Evolutionary conservation across 30 jellyfish, hydroid and myxozoan species (phyloP).

Genomic region (Aurelia sp.): DNA sequence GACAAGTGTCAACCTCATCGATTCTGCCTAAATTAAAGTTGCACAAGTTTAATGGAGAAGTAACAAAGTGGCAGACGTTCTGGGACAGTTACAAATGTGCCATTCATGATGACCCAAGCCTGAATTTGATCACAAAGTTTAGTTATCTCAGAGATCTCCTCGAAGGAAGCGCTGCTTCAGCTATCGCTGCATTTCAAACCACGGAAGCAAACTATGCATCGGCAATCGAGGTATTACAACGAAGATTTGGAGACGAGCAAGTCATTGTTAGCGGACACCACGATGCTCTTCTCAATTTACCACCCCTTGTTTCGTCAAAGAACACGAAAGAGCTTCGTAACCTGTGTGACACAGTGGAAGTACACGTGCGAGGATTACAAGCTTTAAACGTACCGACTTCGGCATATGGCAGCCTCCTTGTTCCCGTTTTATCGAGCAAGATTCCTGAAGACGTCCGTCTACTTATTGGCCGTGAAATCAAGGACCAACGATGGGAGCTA

Average conservation of each 20-base stretch:
- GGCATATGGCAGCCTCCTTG: conserved; percentile 22
- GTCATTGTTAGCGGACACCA: conserved; percentile 23
- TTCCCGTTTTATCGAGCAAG: conserved; percentile 21
- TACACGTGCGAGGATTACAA: conserved; percentile 29
- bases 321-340: neutral
- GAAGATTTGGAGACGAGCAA: conserved; percentile 14
- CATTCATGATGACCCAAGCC: conserved; percentile 22
- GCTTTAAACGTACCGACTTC: conserved; percentile 22
- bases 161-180: conserved; percentile 21
- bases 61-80: conserved; percentile 30
- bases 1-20: neutral
- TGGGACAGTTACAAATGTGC: conserved; percentile 50
- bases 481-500: conserved; percentile 21
- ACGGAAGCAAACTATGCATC: conserved; percentile 37
- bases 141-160: conserved; percentile 29
- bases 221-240: conserved; percentile 19
- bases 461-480: neutral
- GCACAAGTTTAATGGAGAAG: conserved; percentile 26
- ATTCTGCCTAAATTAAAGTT: conserved; percentile 27
- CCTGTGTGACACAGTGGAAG: conserved; percentile 7
- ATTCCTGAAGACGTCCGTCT: conserved; percentile 43
- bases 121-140: conserved; percentile 9
- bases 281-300: conserved; percentile 8
- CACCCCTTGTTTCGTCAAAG: conserved; percentile 8
- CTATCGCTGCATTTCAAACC: conserved; percentile 33